phyloP scores from a whole-genome alignment of 2,888 invertebrate genomes.

The Corythucha ciliata region DNA sequence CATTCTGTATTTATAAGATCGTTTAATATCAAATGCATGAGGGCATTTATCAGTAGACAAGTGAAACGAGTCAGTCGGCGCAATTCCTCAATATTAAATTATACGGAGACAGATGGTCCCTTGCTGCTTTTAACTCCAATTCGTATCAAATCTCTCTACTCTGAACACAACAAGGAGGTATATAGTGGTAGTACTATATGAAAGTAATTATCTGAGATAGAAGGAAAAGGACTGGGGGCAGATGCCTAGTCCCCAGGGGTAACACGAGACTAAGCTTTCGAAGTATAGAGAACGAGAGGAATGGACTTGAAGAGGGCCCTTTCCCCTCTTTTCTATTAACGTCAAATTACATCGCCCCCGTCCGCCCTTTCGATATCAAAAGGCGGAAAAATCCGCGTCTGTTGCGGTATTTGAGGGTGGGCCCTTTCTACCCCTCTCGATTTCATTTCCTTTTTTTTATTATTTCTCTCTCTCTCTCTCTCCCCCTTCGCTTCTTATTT shows the following conservation, averaged over 20 bases:
- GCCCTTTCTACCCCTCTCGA: too few species aligned
- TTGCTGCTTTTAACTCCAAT: background rate
- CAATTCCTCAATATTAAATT: slow-evolving; percentile 22
- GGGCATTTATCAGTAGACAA: too few species aligned
- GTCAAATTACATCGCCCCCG: slow-evolving; percentile 24
- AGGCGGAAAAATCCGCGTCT: slow-evolving; percentile 26
- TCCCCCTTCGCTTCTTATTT: too few species aligned
- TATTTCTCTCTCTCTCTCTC: too few species aligned
- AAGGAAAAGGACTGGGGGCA: slow-evolving; percentile 20
- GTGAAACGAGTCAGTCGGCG: too few species aligned
- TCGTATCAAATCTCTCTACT: slow-evolving; percentile 22
- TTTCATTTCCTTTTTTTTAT: too few species aligned
- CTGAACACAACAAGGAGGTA: slow-evolving; percentile 22
- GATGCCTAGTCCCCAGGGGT: slow-evolving; percentile 20
- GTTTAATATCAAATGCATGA: too few species aligned
- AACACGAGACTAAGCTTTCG: slow-evolving; percentile 26
- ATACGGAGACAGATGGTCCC: slow-evolving; percentile 23
- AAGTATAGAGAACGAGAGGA: too few species aligned
- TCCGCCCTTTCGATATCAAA: slow-evolving; percentile 24
- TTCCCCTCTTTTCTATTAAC: slow-evolving; percentile 26
- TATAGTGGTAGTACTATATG: slow-evolving; percentile 24
- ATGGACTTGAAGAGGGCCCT: background rate
- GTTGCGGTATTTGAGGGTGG: slow-evolving; percentile 19
- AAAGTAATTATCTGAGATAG: slow-evolving; percentile 26
- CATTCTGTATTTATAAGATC: too few species aligned